These are phyloP conservation scores for Myotis myotis DNA, from an alignment of 2,797 vertebrate species.

Conservation along the genomic window DNA sequence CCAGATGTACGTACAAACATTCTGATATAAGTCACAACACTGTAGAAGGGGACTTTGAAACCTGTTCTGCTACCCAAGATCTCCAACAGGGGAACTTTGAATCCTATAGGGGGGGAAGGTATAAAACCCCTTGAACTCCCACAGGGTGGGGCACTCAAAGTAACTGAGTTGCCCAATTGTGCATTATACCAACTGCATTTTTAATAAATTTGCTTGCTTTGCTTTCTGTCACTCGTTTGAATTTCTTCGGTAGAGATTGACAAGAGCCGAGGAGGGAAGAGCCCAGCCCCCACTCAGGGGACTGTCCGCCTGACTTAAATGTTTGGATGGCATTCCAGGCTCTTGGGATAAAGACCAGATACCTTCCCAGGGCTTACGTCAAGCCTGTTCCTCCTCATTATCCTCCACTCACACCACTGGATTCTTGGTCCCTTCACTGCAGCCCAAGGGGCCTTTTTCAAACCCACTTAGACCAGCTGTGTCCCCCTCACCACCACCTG, in stretches of 20 bases:
- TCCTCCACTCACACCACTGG: rapidly evolving
- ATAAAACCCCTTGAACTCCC: background rate
- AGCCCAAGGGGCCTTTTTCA: background rate
- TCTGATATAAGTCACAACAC: background rate
- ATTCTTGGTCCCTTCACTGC: rapidly evolving
- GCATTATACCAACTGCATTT: background rate
- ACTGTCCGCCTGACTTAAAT: background rate
- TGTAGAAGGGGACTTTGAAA: background rate
- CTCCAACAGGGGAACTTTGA: background rate
- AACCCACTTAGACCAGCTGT: background rate
- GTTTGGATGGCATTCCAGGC: background rate
- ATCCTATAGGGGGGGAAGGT: background rate
- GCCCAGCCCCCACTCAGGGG: background rate
- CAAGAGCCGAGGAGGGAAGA: background rate
- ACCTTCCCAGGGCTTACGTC: background rate
- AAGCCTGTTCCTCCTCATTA: background rate
- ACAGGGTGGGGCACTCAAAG: background rate
- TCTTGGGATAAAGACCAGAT: background rate
- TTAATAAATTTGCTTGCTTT: background rate
- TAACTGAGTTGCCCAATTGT: background rate
- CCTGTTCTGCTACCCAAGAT: background rate
- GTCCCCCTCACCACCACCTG: too few relatives aligned
- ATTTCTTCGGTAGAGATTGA: background rate
- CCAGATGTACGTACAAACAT: background rate
- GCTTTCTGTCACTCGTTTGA: background rate